These are phyloP conservation scores for Pipistrellus kuhlii DNA, from an alignment of 2,797 vertebrate species.

Conservation along the genomic window DNA sequence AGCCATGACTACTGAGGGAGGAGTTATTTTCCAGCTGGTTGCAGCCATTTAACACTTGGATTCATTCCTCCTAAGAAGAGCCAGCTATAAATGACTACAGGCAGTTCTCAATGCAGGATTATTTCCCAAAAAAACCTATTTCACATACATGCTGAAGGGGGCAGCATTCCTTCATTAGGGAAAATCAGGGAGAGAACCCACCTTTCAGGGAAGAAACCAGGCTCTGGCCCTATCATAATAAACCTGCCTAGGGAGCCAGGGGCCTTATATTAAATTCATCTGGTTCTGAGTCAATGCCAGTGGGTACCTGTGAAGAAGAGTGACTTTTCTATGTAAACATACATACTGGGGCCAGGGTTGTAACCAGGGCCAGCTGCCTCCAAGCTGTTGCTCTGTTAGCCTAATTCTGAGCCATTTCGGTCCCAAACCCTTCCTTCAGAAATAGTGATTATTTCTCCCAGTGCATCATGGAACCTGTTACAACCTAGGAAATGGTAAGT, in stretches of 20 bases:
- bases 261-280: not conserved
- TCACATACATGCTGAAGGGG: slow-evolving; percentile 40
- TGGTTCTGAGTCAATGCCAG: not conserved
- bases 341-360: rapidly evolving
- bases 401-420: not conserved
- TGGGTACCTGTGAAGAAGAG: not conserved
- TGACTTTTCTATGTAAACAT: not conserved
- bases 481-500: not conserved
- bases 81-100: not conserved
- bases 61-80: not conserved
- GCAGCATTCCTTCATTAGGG: slow-evolving; percentile 60
- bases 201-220: slow-evolving; percentile 51
- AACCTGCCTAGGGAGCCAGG: not conserved
- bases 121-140: not conserved
- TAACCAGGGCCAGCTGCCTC: not conserved
- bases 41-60: not conserved
- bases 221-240: not conserved
- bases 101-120: not conserved
- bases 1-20: not conserved
- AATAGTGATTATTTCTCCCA: not conserved
- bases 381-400: not conserved
- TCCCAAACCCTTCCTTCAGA: not conserved
- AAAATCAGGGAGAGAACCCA: not conserved
- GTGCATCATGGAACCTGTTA: not conserved
- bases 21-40: not conserved